phyloP scores from a whole-genome alignment of 2,888 invertebrate species.

The Frankliniella intonsa region DNA sequence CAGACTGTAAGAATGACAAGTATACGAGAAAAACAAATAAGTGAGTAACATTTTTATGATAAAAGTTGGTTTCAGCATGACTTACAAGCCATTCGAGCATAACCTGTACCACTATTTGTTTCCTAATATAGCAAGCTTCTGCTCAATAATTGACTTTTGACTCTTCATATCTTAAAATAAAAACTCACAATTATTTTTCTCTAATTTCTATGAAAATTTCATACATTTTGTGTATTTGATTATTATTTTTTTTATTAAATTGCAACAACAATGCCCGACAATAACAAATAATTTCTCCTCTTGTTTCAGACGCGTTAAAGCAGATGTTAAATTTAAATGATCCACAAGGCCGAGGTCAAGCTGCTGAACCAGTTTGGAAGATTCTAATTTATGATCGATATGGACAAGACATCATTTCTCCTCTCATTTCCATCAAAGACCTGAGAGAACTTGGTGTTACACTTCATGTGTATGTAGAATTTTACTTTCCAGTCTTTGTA shows the following conservation, averaged over 20 bases:
- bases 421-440: conserved; percentile 91
- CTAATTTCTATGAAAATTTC: neutral
- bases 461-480: conserved; percentile 79
- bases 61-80: no score
- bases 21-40: conserved; percentile 66
- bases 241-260: neutral
- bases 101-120: no score
- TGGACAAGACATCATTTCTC: conserved; percentile 98
- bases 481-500: conserved; percentile 28
- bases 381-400: conserved; percentile 91
- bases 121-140: no score
- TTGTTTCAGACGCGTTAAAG: conserved; percentile 71
- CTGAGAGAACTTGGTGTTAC: conserved; percentile 94
- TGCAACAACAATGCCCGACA: neutral
- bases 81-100: no score
- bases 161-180: neutral
- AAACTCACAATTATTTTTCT: neutral
- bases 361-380: conserved; percentile 92
- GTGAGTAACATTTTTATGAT: conserved; percentile 47
- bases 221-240: neutral
- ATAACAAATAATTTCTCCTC: neutral
- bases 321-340: conserved; percentile 94
- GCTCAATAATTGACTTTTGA: neutral
- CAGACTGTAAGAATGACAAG: conserved; percentile 54
- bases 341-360: conserved; percentile 66